A percentile compares a stretch with the other conserved stretches of the same genome.
These are phyloP conservation scores for Ophion ventricosus DNA, from an alignment of 2,888 invertebrate genomes.

Conservation along the genomic window DNA sequence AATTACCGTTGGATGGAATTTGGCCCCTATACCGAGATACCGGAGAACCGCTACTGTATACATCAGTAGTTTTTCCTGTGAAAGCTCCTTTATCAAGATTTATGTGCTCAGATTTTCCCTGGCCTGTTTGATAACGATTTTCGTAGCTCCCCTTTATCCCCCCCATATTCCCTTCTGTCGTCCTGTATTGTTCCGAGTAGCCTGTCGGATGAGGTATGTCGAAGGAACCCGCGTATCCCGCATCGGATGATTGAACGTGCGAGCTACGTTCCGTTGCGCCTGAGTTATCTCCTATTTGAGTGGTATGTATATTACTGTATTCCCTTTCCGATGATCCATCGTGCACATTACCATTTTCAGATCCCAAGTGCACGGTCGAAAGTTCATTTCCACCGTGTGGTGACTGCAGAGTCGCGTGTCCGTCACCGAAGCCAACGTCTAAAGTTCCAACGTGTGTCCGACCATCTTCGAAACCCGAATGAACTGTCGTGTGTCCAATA, in stretches of 20 bases:
- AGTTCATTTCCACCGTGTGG: slow-evolving; percentile 33
- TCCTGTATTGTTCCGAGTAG: neutral
- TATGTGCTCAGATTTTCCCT: slow-evolving; percentile 21
- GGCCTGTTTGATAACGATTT: neutral
- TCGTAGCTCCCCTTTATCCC: neutral
- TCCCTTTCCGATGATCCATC: slow-evolving; percentile 28
- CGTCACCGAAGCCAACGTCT: slow-evolving; percentile 8
- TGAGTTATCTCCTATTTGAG: slow-evolving; percentile 5
- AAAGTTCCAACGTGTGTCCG: slow-evolving; percentile 24
- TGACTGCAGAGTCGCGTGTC: slow-evolving; percentile 18
- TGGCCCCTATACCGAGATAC: slow-evolving; percentile 44
- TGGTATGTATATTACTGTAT: neutral
- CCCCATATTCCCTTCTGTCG: neutral
- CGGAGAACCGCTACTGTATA: slow-evolving; percentile 29
- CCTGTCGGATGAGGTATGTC: slow-evolving; percentile 28
- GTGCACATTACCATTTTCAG: slow-evolving; percentile 28
- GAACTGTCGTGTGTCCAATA: neutral
- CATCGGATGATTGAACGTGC: slow-evolving; percentile 28
- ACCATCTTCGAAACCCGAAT: slow-evolving; percentile 23
- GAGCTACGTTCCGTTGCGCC: slow-evolving; percentile 6
- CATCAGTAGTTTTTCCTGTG: slow-evolving; percentile 44
- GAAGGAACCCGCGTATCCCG: slow-evolving; percentile 47
- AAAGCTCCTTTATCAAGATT: slow-evolving; percentile 37
- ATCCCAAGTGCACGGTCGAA: slow-evolving; percentile 1
- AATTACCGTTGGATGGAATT: slow-evolving; percentile 28